A percentile compares a stretch with the other conserved stretches of the same genome.
Evolutionary conservation across 2,113 vertebrate species (phyloP).

Genomic region (Perca schrenkii): DNA sequence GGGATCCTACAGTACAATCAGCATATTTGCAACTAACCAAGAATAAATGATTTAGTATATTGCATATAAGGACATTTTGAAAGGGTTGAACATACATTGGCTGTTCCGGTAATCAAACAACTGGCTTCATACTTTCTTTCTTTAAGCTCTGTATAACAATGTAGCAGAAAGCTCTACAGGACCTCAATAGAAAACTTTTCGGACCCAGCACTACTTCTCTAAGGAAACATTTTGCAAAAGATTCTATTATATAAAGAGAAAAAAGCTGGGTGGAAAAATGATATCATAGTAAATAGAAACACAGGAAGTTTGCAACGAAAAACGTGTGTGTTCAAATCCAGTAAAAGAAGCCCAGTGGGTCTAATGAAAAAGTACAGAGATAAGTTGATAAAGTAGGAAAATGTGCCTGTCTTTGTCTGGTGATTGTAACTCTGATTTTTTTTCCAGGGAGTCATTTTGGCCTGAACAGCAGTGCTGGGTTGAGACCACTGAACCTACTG

Average conservation of each 20-base stretch:
- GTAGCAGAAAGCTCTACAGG: not conserved
- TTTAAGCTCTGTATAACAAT: not conserved
- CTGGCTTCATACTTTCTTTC: not conserved
- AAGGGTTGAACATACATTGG: not conserved
- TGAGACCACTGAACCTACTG: constrained; percentile 94
- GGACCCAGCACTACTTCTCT: not conserved
- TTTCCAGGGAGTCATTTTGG: constrained; percentile 92
- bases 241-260: not conserved
- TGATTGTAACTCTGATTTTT: constrained; percentile 24
- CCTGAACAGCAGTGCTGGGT: constrained; percentile 91
- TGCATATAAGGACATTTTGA: constrained; percentile 9
- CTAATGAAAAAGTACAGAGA: not conserved
- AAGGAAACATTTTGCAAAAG: not conserved
- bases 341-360: not conserved
- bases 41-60: not conserved
- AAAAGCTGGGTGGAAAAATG: not conserved
- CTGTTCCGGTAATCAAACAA: not conserved
- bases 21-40: not conserved
- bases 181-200: not conserved
- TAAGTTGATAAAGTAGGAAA: not conserved
- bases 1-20: not conserved
- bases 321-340: not conserved
- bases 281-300: not conserved
- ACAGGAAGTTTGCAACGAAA: not conserved
- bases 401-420: not conserved